Base-by-base conservation (phyloP, 1,140 invertebrate species). In the Drosophila ogumai region DNA sequence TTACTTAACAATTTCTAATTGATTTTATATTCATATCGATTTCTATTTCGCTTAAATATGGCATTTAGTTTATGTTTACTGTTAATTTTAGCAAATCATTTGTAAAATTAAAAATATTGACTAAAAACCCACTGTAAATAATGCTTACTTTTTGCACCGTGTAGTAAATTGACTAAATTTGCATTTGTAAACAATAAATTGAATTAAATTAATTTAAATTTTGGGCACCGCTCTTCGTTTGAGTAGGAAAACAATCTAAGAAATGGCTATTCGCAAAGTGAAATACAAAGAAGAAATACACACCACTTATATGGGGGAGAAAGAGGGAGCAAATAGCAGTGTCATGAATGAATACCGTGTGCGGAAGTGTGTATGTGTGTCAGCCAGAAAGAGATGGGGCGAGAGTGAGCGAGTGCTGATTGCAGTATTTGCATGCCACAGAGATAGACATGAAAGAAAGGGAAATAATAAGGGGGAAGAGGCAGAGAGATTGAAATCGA, bases 321-420 rank as follows among this genome's bases (percentile, higher is more conserved):
- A 10, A 47, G 41, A 50, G 54, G 40, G 58, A 63, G 67, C 50
- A 52, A 74, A 54, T 44, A 44, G 47, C 72, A 79, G 52, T 80
- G 80, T 64, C 64, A 90, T 87, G 85, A 87, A 87, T 87, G 84
- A 90, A 87, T 64, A 47, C 57, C 60, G 69, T 71, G 52, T 63
- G 61, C 85, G 73, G 77, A 85, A 85, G 77, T 90, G 64, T 82
- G 77, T 81, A 59, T 72, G 65, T 72, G 54, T 72, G 68, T 49
- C 68, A 71, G 32, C 34, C n/a, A 40, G 52, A 59, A 32, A 28
- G 47, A 67, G 71, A 84, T 19, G 28, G 64, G 54, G 44, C 31
- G 46, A 50, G 56, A 82, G 9, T 25, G 55, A 46, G 41, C 31
- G 12, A 52, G 36, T 41, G 47, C 46, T 52, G 61, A 60, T 75